These are phyloP conservation scores for Oncorhynchus kisutch DNA, from an alignment of 2,113 vertebrate species.

Conservation along the genomic window DNA sequence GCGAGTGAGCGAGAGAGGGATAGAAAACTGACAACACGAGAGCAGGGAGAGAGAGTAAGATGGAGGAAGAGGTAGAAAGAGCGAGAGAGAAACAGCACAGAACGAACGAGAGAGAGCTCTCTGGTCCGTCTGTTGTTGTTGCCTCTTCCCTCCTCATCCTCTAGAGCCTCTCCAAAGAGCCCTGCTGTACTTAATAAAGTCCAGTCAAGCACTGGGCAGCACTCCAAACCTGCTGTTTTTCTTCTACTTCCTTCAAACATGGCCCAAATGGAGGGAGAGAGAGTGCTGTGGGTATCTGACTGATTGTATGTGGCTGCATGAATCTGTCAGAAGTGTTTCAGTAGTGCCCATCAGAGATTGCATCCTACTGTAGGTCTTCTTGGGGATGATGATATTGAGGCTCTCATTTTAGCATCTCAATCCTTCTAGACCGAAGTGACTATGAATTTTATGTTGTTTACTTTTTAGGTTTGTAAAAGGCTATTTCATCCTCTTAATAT, in stretches of 20 bases:
- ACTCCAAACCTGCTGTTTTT: slow-evolving; percentile 80
- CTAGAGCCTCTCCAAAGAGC: slow-evolving; percentile 80
- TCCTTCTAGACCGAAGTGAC: too few relatives aligned
- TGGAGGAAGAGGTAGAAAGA: neutral
- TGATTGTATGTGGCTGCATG: slow-evolving; percentile 24
- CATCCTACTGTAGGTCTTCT: too few relatives aligned
- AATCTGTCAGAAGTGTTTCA: slow-evolving; percentile 27
- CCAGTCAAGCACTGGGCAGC: slow-evolving; percentile 83
- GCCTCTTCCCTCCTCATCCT: slow-evolving; percentile 64
- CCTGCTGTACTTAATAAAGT: slow-evolving; percentile 85
- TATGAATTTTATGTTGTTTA: too few relatives aligned
- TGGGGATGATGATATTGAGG: too few relatives aligned
- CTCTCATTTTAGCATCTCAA: too few relatives aligned
- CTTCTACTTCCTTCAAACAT: slow-evolving; percentile 78
- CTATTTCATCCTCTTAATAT: too few relatives aligned
- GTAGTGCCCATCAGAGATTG: neutral
- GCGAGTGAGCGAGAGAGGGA: slow-evolving; percentile 9
- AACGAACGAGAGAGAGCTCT: slow-evolving; percentile 26
- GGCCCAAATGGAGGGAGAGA: slow-evolving; percentile 53
- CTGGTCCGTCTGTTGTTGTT: slow-evolving; percentile 60
- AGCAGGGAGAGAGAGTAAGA: slow-evolving; percentile 33
- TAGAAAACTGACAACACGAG: slow-evolving; percentile 27
- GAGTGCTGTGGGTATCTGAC: neutral
- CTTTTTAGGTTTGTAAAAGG: too few relatives aligned
- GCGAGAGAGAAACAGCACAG: neutral